Percentiles rank a stretch among this genome's conserved stretches.
These are phyloP conservation scores for Metacarcinus magister DNA, from an alignment of 2,888 invertebrate species.

Conservation along the genomic window DNA sequence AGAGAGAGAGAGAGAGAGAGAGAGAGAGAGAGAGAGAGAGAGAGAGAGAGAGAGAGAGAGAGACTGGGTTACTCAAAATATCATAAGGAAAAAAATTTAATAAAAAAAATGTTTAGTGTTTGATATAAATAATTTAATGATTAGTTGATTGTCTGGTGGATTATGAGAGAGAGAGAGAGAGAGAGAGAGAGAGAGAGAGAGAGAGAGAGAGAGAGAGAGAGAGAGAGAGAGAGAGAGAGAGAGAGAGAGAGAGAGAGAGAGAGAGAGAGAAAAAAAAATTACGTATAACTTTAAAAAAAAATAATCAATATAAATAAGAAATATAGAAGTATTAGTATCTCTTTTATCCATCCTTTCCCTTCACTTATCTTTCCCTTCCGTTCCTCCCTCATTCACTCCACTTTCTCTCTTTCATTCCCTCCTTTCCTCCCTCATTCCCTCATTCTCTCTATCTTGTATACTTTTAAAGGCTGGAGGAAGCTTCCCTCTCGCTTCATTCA, in stretches of 20 bases:
- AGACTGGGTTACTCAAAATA: not conserved
- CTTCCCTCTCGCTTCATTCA: not conserved
- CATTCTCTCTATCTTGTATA: too few species aligned
- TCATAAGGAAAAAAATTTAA: not conserved
- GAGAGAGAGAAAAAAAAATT: not conserved
- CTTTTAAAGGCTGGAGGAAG: too few species aligned
- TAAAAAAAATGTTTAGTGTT: not conserved
- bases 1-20: not conserved
- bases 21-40: conserved; percentile 7
- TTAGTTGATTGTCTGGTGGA: not conserved
- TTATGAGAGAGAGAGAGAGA: not conserved
- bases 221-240: conserved; percentile 33
- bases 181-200: not conserved
- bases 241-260: not conserved
- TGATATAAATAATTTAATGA: not conserved
- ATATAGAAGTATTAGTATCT: not conserved
- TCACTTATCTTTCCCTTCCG: not conserved
- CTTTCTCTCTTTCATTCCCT: not conserved
- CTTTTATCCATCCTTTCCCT: not conserved
- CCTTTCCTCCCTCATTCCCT: too few species aligned
- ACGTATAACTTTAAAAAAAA: too few species aligned
- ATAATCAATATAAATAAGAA: too few species aligned
- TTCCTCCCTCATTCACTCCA: not conserved
- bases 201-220: not conserved
- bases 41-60: conserved; percentile 1